Evolutionary conservation across 2,888 invertebrate species (phyloP).

Genomic region (Shargacucullia verbasci): DNA sequence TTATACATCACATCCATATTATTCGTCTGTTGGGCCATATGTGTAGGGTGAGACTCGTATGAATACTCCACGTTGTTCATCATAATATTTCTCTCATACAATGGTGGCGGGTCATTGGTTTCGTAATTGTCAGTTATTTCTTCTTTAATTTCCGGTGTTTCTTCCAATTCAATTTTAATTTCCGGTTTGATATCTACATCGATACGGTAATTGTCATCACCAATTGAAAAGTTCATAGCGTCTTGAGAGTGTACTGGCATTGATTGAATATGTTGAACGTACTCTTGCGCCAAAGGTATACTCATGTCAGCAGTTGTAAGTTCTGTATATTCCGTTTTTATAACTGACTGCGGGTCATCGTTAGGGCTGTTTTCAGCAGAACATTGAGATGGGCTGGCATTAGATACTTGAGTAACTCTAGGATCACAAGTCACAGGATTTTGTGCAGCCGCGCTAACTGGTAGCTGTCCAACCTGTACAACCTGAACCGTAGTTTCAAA

Average conservation of each 20-base stretch:
- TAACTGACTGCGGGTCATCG: constrained; percentile 74
- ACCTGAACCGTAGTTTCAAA: constrained; percentile 85
- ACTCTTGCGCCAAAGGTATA: constrained; percentile 76
- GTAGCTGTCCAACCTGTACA: constrained; percentile 88
- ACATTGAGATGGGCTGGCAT: constrained; percentile 83
- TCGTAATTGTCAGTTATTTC: constrained; percentile 56
- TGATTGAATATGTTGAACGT: constrained; percentile 70
- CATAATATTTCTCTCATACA: constrained; percentile 41
- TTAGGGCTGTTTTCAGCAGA: constrained; percentile 77
- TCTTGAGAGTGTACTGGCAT: constrained; percentile 64
- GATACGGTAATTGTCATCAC: constrained; percentile 68
- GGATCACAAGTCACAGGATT: constrained; percentile 85
- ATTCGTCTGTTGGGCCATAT: constrained; percentile 47
- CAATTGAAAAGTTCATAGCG: constrained; percentile 54
- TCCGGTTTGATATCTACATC: constrained; percentile 75
- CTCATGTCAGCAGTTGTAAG: constrained; percentile 82
- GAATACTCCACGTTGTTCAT: constrained; percentile 53
- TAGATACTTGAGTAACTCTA: constrained; percentile 82
- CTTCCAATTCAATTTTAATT: constrained; percentile 73
- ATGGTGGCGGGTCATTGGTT: constrained; percentile 56
- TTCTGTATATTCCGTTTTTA: constrained; percentile 85
- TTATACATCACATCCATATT: constrained; percentile 56
- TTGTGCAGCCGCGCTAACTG: constrained; percentile 83
- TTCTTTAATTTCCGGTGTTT: constrained; percentile 65
- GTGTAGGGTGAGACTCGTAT: constrained; percentile 33